These are phyloP conservation scores for Drosophila vallismaia DNA, from an alignment of 2,888 invertebrate genomes.

Conservation along the genomic window DNA sequence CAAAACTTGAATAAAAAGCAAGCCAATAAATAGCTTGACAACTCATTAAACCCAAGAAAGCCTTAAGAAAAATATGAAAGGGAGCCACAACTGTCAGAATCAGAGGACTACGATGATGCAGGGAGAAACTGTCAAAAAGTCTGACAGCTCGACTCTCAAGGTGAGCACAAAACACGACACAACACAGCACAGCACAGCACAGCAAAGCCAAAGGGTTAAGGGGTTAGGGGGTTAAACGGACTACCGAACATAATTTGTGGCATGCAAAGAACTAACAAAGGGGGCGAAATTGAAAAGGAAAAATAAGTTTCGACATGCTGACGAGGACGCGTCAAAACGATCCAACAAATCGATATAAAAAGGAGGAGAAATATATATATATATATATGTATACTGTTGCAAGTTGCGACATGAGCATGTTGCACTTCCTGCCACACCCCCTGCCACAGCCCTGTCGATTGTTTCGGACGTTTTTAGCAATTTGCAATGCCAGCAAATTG, in stretches of 20 bases:
- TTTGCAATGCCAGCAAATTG: constrained; percentile 78
- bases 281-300: constrained; percentile 30
- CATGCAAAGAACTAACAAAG: constrained; percentile 79
- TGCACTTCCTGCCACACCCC: constrained; percentile 67
- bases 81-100: constrained; percentile 9
- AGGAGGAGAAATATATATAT: constrained; percentile 1
- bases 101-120: background rate
- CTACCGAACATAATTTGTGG: constrained; percentile 70
- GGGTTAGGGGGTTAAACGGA: constrained; percentile 1
- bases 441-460: constrained; percentile 57
- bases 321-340: constrained; percentile 77
- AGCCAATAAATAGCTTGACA: background rate
- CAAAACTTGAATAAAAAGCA: background rate
- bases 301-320: constrained; percentile 65
- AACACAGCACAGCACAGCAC: background rate
- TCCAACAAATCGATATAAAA: constrained; percentile 63
- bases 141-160: constrained; percentile 51
- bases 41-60: constrained; percentile 8
- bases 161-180: background rate
- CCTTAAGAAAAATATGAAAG: constrained; percentile 6
- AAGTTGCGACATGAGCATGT: constrained; percentile 71
- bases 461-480: constrained; percentile 67
- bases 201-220: background rate
- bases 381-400: constrained; percentile 1
- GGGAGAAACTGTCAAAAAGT: constrained; percentile 47